These are phyloP conservation scores for Galeopterus variegatus DNA, from an alignment of 2,113 vertebrate species.

Conservation along the genomic window DNA sequence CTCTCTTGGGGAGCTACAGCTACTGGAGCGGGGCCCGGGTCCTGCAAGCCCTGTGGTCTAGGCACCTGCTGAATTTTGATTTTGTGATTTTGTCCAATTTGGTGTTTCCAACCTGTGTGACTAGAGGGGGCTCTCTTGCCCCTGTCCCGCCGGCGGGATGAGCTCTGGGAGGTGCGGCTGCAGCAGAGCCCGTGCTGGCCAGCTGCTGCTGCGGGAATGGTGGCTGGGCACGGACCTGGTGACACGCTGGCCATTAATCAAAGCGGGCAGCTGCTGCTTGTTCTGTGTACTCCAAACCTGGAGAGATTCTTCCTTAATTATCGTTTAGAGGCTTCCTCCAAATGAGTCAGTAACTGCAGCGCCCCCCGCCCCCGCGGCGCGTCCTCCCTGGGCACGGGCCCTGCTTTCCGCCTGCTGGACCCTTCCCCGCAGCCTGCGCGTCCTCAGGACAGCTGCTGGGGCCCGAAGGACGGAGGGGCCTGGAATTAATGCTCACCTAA, in stretches of 20 bases:
- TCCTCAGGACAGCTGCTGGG: fast-evolving
- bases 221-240: background rate
- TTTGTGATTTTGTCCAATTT: background rate
- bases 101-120: fast-evolving
- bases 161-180: fast-evolving
- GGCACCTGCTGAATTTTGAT: background rate
- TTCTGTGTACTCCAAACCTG: background rate
- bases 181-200: background rate
- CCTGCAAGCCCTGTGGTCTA: fast-evolving
- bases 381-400: background rate
- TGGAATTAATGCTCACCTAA: fast-evolving
- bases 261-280: slow-evolving; percentile 53
- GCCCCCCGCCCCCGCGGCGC: fast-evolving
- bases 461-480: fast-evolving
- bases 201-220: fast-evolving
- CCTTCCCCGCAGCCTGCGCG: background rate
- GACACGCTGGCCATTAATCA: background rate
- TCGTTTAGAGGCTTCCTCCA: background rate
- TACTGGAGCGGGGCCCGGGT: background rate
- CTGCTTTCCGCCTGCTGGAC: fast-evolving
- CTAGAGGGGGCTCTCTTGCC: fast-evolving
- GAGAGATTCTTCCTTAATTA: slow-evolving; percentile 52
- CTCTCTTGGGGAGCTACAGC: background rate
- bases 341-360: slow-evolving; percentile 11
- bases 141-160: fast-evolving